Conservation (phyloP, 1,140 invertebrate genomes). For the Philaenus spumarius region DNA sequence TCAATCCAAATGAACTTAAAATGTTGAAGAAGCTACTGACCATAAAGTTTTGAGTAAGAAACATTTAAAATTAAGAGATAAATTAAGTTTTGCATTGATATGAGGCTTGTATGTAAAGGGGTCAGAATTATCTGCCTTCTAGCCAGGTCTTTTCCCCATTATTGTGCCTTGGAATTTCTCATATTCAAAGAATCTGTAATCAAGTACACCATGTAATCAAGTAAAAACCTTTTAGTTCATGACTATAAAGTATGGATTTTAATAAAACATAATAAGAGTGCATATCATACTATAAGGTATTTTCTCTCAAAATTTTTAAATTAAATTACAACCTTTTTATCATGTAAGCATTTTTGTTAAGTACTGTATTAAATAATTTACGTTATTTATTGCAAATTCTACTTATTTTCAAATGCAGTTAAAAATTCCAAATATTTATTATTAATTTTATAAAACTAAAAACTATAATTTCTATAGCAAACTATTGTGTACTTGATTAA, state of each 20-base stretch:
- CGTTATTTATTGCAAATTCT: no score
- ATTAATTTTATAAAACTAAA: no score
- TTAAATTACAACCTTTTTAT: constrained; percentile 1
- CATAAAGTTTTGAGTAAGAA: no score
- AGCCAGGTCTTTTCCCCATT: constrained; percentile 5
- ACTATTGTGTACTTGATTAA: no score
- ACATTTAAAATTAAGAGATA: no score
- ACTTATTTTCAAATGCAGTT: no score
- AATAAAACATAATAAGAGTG: background rate
- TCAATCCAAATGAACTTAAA: background rate
- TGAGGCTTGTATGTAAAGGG: background rate
- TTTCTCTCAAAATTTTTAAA: background rate
- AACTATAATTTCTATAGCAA: no score
- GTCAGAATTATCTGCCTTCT: constrained; percentile 1
- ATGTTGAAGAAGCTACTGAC: background rate
- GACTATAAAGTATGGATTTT: background rate
- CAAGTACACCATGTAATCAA: background rate
- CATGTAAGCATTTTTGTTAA: no score
- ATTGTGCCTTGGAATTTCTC: constrained; percentile 15
- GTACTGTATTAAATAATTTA: no score
- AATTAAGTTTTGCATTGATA: background rate
- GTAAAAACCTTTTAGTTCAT: no score
- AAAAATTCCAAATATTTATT: no score
- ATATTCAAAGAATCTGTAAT: constrained; percentile 1
- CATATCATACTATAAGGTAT: background rate